Conservation (phyloP, 1,140 invertebrate species). For the Drosophila elegans region DNA sequence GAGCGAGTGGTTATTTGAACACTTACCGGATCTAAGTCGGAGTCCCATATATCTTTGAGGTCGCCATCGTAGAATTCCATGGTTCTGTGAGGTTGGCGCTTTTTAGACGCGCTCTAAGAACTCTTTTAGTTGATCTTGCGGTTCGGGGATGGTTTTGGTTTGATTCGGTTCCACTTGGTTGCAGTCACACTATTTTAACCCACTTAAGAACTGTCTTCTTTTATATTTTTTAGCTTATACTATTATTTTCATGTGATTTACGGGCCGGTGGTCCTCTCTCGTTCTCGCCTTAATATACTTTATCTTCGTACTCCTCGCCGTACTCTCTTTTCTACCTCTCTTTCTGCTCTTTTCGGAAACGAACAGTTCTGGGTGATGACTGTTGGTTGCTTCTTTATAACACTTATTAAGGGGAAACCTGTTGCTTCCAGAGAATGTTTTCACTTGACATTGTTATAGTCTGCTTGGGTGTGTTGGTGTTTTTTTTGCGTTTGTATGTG, state of each 20-base stretch:
- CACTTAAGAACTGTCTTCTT: constrained; percentile 49
- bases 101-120: constrained; percentile 60
- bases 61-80: constrained; percentile 91
- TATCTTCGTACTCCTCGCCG: constrained; percentile 29
- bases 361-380: constrained; percentile 68
- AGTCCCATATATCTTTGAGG: constrained; percentile 91
- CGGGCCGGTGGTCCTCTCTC: constrained; percentile 8
- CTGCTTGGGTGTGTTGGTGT: constrained; percentile 28
- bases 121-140: constrained; percentile 45
- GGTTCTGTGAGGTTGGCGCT: constrained; percentile 51
- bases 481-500: constrained; percentile 20
- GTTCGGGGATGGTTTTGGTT: constrained; percentile 29
- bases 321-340: constrained; percentile 34
- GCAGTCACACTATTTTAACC: constrained; percentile 66
- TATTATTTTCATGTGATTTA: constrained; percentile 45
- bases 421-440: constrained; percentile 83
- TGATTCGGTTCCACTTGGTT: constrained; percentile 70
- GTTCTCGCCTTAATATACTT: constrained; percentile 15
- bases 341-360: constrained; percentile 24
- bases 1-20: constrained; percentile 21
- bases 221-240: constrained; percentile 26
- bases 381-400: constrained; percentile 61
- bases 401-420: constrained; percentile 80
- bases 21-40: constrained; percentile 91
- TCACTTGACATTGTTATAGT: constrained; percentile 81